These are phyloP conservation scores for Hypomesus transpacificus DNA, from an alignment of 2,113 vertebrate species.

Conservation along the genomic window DNA sequence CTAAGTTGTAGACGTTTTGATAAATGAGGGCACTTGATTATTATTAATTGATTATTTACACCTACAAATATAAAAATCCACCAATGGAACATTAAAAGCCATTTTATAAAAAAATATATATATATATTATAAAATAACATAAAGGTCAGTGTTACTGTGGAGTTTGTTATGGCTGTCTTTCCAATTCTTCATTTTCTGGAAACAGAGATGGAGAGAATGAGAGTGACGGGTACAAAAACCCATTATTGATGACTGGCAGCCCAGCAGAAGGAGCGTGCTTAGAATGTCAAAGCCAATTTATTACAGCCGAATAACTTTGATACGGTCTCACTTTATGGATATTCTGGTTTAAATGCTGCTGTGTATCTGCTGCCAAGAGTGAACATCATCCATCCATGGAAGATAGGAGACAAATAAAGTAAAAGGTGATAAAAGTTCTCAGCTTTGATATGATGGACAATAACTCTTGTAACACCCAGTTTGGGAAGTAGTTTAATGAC, in stretches of 20 bases:
- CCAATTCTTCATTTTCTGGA: conserved; percentile 17
- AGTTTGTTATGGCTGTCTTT: no score
- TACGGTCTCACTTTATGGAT: conserved; percentile 61
- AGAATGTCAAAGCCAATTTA: conserved; percentile 66
- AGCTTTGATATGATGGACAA: conserved; percentile 64
- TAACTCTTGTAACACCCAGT: conserved; percentile 39
- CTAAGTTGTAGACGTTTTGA: conserved; percentile 37
- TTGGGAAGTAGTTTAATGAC: conserved; percentile 35
- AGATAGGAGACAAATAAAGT: conserved; percentile 55
- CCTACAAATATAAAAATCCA: no score
- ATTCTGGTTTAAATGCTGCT: conserved; percentile 53
- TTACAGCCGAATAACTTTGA: conserved; percentile 57
- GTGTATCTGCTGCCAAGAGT: conserved; percentile 50
- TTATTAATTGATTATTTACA: no score
- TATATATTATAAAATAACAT: no score
- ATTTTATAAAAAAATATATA: no score
- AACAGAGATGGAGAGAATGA: conserved; percentile 3
- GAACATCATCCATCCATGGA: conserved; percentile 53
- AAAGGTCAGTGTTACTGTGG: no score
- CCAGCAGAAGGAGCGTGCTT: conserved; percentile 46
- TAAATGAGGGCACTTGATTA: background rate
- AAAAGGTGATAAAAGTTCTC: conserved; percentile 56
- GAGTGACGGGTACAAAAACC: conserved; percentile 39
- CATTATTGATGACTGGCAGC: conserved; percentile 41
- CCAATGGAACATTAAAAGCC: no score